phyloP scores from a whole-genome alignment of 2,888 invertebrate species.

The Caenorhabditis zanzibari region DNA sequence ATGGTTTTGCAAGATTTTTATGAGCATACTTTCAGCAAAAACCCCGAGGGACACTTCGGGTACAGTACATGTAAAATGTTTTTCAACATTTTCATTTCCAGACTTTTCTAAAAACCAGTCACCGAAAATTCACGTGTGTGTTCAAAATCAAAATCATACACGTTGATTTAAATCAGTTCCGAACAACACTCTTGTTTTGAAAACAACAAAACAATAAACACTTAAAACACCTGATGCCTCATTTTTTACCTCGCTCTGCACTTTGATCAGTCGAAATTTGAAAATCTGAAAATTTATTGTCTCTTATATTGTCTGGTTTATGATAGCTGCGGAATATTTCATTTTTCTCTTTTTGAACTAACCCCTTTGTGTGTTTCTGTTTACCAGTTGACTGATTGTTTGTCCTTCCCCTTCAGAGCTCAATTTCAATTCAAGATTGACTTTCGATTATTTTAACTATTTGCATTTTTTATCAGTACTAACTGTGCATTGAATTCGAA shows the following conservation, averaged over 20 bases:
- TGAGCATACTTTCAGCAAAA: too few species aligned
- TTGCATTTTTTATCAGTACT: conserved; percentile 12
- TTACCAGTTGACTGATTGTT: conserved; percentile 12
- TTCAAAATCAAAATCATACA: conserved; percentile 2
- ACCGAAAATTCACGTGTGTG: conserved; percentile 5
- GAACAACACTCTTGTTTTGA: conserved; percentile 19
- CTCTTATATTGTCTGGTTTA: too few species aligned
- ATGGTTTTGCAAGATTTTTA: too few species aligned
- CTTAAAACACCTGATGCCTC: conserved; percentile 20
- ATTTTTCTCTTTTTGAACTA: too few species aligned
- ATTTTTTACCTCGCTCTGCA: not conserved
- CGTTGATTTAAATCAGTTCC: not conserved
- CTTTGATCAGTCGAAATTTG: not conserved
- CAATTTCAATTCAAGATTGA: not conserved
- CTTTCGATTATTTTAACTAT: too few species aligned
- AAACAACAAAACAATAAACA: conserved; percentile 10
- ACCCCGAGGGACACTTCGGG: too few species aligned
- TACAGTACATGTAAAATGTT: too few species aligned
- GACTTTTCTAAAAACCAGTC: not conserved
- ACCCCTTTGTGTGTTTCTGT: not conserved
- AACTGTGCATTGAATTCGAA: conserved; percentile 4
- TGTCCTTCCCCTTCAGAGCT: not conserved
- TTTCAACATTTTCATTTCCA: not conserved
- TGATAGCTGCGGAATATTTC: too few species aligned
- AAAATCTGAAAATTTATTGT: too few species aligned